These are phyloP conservation scores for Chironex yamaguchii DNA, from an alignment of 30 jellyfish, hydroid and myxozoan genomes.

Conservation along the genomic window DNA sequence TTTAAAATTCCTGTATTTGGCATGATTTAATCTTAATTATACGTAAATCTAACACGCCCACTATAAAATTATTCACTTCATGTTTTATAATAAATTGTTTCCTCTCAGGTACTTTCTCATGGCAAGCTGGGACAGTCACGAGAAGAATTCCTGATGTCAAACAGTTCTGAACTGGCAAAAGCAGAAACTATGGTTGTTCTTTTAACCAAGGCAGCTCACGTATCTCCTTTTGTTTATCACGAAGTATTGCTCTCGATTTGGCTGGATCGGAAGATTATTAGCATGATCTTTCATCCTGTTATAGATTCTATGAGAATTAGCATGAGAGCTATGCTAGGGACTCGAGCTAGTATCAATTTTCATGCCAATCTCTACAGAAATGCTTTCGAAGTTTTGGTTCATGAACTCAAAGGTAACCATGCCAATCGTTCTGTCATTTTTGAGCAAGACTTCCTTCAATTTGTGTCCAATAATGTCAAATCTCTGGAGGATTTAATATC, in stretches of 20 bases:
- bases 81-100: no score
- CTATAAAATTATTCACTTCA: no score
- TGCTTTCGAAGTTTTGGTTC: slow-evolving; percentile 49
- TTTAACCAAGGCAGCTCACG: slow-evolving; percentile 45
- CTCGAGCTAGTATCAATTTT: slow-evolving; percentile 49
- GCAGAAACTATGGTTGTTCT: slow-evolving; percentile 40
- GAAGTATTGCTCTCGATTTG: slow-evolving; percentile 56
- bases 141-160: slow-evolving; percentile 61
- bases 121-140: slow-evolving; percentile 70
- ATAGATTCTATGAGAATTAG: slow-evolving; percentile 17
- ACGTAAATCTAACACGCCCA: no score
- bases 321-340: slow-evolving; percentile 41
- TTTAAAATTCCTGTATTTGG: no score
- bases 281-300: slow-evolving; percentile 34
- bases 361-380: slow-evolving; percentile 49
- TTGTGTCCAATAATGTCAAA: slow-evolving; percentile 42
- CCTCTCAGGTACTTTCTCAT: slow-evolving; percentile 49
- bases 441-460: slow-evolving; percentile 60
- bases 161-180: slow-evolving; percentile 34
- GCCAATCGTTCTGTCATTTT: slow-evolving; percentile 54
- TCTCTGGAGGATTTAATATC: no score
- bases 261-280: slow-evolving; percentile 48
- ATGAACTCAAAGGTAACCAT: slow-evolving; percentile 50
- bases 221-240: slow-evolving; percentile 65
- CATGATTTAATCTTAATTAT: no score